Evolutionary conservation across 1,140 invertebrate species (phyloP).

Genomic region (Meteorus sp.): DNA sequence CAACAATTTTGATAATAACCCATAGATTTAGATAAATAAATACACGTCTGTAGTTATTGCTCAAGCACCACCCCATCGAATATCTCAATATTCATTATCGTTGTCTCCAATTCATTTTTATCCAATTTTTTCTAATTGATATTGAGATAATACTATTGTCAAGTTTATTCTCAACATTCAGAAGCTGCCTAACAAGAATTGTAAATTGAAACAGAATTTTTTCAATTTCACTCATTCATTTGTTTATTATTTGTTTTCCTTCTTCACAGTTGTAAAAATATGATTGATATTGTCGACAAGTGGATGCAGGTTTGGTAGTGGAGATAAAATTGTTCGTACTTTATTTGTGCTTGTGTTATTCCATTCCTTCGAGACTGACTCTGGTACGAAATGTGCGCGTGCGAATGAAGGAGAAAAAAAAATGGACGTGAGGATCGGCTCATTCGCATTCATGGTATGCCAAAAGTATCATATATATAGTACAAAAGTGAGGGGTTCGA

Average conservation of each 20-base stretch:
- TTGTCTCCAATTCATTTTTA: too few relatives aligned
- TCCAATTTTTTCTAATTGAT: too few relatives aligned
- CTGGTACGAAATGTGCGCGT: too few relatives aligned
- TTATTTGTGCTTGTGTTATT: too few relatives aligned
- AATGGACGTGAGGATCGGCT: constrained; percentile 9
- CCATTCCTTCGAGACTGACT: neutral
- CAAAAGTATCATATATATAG: constrained; percentile 21
- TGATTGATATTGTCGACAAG: neutral
- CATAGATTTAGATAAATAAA: neutral
- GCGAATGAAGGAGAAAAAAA: constrained; percentile 22
- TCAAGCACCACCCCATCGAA: too few relatives aligned
- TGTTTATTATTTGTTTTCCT: too few relatives aligned
- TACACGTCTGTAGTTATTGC: too few relatives aligned
- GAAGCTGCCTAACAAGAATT: too few relatives aligned
- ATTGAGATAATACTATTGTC: too few relatives aligned
- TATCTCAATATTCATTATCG: too few relatives aligned
- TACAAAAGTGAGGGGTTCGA: constrained; percentile 21
- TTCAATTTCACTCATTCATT: neutral
- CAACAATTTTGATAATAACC: neutral
- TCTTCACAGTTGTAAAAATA: neutral
- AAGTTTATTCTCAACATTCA: too few relatives aligned
- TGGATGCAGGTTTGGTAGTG: neutral
- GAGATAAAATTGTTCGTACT: constrained; percentile 12
- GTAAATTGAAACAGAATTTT: too few relatives aligned
- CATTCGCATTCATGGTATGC: constrained; percentile 31